A percentile compares a stretch with the other conserved stretches of the same genome.
phyloP scores from a whole-genome alignment of 2,888 invertebrate genomes.

The Eupithecia exiguata region DNA sequence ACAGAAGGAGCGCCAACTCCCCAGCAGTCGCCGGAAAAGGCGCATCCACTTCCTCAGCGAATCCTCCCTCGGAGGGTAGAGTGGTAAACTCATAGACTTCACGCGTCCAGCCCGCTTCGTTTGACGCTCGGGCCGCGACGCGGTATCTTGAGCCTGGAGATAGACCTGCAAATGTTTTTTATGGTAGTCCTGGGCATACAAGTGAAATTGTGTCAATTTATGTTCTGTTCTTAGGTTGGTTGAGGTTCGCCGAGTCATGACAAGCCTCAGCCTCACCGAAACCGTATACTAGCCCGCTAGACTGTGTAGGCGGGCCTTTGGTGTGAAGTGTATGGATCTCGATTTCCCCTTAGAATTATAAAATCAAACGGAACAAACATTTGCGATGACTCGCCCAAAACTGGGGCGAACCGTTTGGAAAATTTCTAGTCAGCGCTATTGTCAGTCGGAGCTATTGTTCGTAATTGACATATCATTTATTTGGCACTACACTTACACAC shows the following conservation, averaged over 20 bases:
- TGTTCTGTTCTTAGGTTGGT: neutral
- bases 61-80: conserved; percentile 79
- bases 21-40: conserved; percentile 79
- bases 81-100: conserved; percentile 85
- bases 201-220: neutral
- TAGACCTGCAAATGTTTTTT: conserved; percentile 59
- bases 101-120: conserved; percentile 85
- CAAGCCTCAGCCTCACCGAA: neutral
- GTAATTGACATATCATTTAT: no score
- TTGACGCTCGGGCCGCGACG: conserved; percentile 84
- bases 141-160: conserved; percentile 85
- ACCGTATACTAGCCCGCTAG: neutral
- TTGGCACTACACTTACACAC: no score
- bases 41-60: conserved; percentile 77
- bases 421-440: neutral
- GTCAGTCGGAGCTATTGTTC: neutral
- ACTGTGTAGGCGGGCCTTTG: neutral
- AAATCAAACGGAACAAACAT: neutral
- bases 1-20: conserved; percentile 75
- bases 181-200: neutral
- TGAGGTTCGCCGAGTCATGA: neutral
- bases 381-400: neutral
- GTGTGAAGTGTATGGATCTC: neutral
- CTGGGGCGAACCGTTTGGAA: neutral
- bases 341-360: neutral